Percentiles rank a stretch among this genome's conserved stretches.
Conservation (phyloP, 2,888 invertebrate species). For the Metellina segmentata region DNA sequence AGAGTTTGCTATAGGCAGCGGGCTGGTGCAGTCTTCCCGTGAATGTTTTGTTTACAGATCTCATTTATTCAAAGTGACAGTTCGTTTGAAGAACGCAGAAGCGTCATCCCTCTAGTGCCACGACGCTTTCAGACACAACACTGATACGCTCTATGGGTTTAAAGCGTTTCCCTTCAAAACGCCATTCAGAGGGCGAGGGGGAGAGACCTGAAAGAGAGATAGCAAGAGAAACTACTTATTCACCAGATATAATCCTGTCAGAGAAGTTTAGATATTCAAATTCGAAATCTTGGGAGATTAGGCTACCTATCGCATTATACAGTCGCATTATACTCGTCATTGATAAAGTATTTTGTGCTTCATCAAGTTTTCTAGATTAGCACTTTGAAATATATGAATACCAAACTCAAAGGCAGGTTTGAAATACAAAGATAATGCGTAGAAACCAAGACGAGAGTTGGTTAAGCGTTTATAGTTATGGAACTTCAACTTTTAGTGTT, state of each 20-base stretch:
- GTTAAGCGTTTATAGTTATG: too few relatives aligned
- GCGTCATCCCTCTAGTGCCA: conserved; percentile 12
- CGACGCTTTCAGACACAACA: conserved; percentile 14
- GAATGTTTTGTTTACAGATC: conserved; percentile 46
- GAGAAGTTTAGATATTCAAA: not conserved
- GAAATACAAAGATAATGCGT: too few relatives aligned
- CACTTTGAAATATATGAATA: not conserved
- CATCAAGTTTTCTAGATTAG: not conserved
- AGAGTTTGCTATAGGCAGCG: conserved; percentile 29
- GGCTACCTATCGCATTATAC: not conserved
- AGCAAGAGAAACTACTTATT: conserved; percentile 17
- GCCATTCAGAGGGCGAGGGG: not conserved
- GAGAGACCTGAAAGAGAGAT: not conserved
- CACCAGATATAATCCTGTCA: conserved; percentile 1
- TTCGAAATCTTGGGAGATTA: not conserved
- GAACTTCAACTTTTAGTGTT: too few relatives aligned
- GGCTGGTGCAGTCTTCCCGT: conserved; percentile 8
- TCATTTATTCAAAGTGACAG: conserved; percentile 54
- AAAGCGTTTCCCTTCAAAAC: not conserved
- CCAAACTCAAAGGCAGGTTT: too few relatives aligned
- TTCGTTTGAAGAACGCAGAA: conserved; percentile 28
- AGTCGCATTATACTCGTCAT: not conserved
- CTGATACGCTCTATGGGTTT: conserved; percentile 3
- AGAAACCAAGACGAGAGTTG: too few relatives aligned
- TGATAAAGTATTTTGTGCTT: not conserved